Base-by-base conservation (phyloP, 2,888 invertebrate genomes). In the Thalpophila matura region DNA sequence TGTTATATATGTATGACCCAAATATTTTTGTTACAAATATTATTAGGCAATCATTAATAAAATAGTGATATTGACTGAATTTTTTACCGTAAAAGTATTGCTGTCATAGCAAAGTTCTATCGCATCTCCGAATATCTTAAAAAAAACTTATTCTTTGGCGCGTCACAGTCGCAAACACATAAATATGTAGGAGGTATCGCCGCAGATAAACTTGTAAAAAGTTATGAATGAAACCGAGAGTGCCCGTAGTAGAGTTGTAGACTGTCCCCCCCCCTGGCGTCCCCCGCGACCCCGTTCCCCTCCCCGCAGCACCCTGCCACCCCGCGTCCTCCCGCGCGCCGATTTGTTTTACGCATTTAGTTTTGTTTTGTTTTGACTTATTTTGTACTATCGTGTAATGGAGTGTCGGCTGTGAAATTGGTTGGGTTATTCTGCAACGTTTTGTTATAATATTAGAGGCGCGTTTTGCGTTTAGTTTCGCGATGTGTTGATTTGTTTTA, bases 181-280 rank as follows among this genome's bases (percentile, higher is more conserved):
- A 94, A 94, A 94, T 94, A 94, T 94, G 93, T 92, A 93, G 89
- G 88, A 93, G 92, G 92, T 92, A 93, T 93, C 89, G 90, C 88
- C 87, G 81, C 93, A 94, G 94, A 94, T 94, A 94, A 95, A 94
- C 93, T 95, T 94, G 93, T 93, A 95, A 95, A 95, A 95, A 95
- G 95, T 95, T 95, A 95, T 95, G 95, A 95, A 95, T 95, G 95
- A 95, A 95, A 94, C 90, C 88, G 94, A 95, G 94, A 94, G 95
- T 93, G 92, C 42, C 68, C 92, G 94, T 94, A 94, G 94, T 95
- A 91, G 89, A 92, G 92, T 93, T 92, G 93, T 93, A 92, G 90
- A 82, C 86, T 76, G 49, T 18, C 20, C 24, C 81, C 84, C 84
- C 86, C 82, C 75, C 70, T 62, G 67, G 67, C 60, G 72, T 84